Conservation (phyloP, 2,888 invertebrate species). For the Cantharis lateralis region DNA sequence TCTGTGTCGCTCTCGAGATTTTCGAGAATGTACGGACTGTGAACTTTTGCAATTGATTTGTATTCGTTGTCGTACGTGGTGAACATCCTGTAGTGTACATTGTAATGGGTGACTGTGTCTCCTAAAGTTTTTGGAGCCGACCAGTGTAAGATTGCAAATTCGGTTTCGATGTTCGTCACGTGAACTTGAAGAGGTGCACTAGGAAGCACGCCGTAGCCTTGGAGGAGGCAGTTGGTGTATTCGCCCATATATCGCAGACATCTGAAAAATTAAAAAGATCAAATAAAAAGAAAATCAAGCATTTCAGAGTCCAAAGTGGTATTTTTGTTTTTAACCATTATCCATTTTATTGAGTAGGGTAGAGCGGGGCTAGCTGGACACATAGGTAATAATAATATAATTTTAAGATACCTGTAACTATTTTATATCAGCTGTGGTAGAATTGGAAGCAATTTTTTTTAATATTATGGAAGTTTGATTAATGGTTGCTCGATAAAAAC, state of each 20-base stretch:
- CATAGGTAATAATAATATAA: too few species aligned
- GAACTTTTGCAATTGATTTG: slow-evolving; percentile 54
- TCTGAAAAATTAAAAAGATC: slow-evolving; percentile 50
- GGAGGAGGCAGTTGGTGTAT: slow-evolving; percentile 80
- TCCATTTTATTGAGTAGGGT: too few species aligned
- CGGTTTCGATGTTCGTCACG: slow-evolving; percentile 74
- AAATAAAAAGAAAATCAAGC: not conserved
- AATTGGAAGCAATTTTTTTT: too few species aligned
- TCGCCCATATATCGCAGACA: slow-evolving; percentile 82
- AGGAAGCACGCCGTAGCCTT: slow-evolving; percentile 83
- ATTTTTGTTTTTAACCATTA: too few species aligned
- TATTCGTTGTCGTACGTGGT: slow-evolving; percentile 54
- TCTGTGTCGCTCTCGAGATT: slow-evolving; percentile 73
- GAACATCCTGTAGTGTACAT: slow-evolving; percentile 54
- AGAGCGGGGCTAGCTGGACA: too few species aligned
- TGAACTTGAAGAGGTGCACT: slow-evolving; percentile 72
- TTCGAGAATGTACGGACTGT: slow-evolving; percentile 76
- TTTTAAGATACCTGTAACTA: too few species aligned
- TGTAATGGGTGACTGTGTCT: slow-evolving; percentile 67
- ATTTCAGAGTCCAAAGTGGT: too few species aligned
- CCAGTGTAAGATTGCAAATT: slow-evolving; percentile 82
- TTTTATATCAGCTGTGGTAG: too few species aligned
- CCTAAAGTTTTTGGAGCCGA: slow-evolving; percentile 70
- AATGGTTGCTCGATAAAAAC: not conserved
- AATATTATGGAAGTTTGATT: too few species aligned